Evolutionary conservation across 1,140 invertebrate species (phyloP).

Genomic region (Pachypeltis micranthus): DNA sequence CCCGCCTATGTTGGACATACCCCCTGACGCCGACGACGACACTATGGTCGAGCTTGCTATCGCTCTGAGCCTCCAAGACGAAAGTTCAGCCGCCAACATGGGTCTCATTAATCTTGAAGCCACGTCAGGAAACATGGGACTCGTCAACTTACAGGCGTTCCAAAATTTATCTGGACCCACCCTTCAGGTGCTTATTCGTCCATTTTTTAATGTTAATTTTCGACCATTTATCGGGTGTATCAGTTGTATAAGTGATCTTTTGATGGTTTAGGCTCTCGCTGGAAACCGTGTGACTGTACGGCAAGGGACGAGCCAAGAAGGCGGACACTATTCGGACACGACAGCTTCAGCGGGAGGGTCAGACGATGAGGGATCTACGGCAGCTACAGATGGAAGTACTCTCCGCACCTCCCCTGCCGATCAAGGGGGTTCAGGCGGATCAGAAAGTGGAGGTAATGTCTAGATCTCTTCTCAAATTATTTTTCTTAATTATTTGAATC

Average conservation of each 20-base stretch:
- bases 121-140: conserved; percentile 29
- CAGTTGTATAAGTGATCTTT: background rate
- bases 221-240: too few species aligned
- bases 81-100: conserved; percentile 32
- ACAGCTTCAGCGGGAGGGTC: conserved; percentile 73
- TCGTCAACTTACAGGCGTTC: conserved; percentile 36
- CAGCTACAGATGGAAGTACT: conserved; percentile 83
- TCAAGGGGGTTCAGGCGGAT: conserved; percentile 61
- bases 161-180: conserved; percentile 38
- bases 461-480: too few species aligned
- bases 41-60: conserved; percentile 94
- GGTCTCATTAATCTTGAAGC: conserved; percentile 35
- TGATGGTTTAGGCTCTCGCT: conserved; percentile 19
- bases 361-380: conserved; percentile 89
- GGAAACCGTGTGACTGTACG: conserved; percentile 16
- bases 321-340: conserved; percentile 60
- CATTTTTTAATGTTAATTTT: too few species aligned
- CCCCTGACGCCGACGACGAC: conserved; percentile 86
- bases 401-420: conserved; percentile 80
- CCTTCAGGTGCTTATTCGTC: conserved; percentile 28
- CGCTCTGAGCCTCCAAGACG: conserved; percentile 78
- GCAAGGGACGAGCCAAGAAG: conserved; percentile 28
- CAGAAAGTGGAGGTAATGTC: conserved; percentile 67
- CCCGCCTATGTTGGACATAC: conserved; percentile 69
- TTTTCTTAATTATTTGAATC: too few species aligned